Base-by-base conservation (phyloP, 2,113 vertebrate species). In the Boulengerochromis microlepis region DNA sequence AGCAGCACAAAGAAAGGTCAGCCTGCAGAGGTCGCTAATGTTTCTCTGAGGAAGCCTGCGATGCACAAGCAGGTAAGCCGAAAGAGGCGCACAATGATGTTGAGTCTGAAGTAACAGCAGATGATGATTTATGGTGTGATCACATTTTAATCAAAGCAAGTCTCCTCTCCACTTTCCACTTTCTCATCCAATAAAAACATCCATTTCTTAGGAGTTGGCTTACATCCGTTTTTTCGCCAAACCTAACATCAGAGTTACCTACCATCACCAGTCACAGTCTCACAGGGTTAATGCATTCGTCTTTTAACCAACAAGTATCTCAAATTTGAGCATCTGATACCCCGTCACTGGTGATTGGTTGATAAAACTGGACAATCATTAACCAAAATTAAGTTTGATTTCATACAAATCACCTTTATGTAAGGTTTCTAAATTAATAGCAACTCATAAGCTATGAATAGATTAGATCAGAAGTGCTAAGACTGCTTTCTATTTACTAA, bases 1-100 rank as follows among this genome's bases (percentile, higher is more conserved):
- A 29, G 80, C 84, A 52, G 57, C 2, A 10, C 38, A 24, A 92
- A 78, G 64, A 56, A 54, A 22, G 4, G 35, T 9, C 83, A 18
- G 15, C 47, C 42, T 11, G 2, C 42, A 7, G 90, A 89, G 40
- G 26, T n/a, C 2, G 1, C 66, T 1, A 35, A 29, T 3, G 89
- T 86, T 4, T 71, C 92, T 56, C 66, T 91, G 71, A 90, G 91
- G 86, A 95, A 86, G 13, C 26, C 54, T 26, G 9, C 40, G 19
- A 8, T 10, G 2, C 57, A 81, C 66, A 94, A 86, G 84, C 88
- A 91, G 94, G 92, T 93, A 4, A 80, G 10, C 7, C 3, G 2
- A 42, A 52, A 15, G 6, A 54, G 4, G 40, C 7, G 0, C 35
- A 0, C 22, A 29, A 82, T 50, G 5, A 61, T 15, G 26, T 47